Base-by-base conservation (phyloP, 1,140 invertebrate genomes). In the Diplogasteroides magnus region DNA sequence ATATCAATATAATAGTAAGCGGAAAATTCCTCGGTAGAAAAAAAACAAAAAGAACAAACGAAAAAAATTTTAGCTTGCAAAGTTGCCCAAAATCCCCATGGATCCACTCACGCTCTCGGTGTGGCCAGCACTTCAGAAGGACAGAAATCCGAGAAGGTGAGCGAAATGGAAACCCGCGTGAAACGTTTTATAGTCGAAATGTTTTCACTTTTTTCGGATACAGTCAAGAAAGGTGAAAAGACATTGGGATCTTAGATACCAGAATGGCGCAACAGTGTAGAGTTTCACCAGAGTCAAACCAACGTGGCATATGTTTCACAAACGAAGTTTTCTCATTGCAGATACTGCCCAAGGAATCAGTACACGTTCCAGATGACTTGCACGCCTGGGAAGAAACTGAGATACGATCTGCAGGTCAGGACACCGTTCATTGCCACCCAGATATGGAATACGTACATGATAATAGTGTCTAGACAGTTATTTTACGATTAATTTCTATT, bases 311-410 rank as follows among this genome's bases (percentile, higher is more conserved):
- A n/a, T n/a, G n/a, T n/a, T n/a, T n/a, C n/a, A n/a, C n/a, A n/a
- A n/a, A n/a, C n/a, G n/a, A n/a, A n/a, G n/a, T n/a, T 48, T 11
- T 19, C 19, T 19, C 37, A 48, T 48, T 48, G 6, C 6, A 48
- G 37, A 48, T 77, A 77, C 57, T 77, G 76, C 28, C 75, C 71
- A 14, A 58, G 62, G n/a, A 77, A 77, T 64, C 61, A 77, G 64
- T 77, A 77, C 74, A 76, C 76, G 3, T 77, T 77, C 60, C 68
- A 71, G 64, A 64, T 73, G 1, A 77, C 76, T n/a, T 77, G 76
- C 61, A 37, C 55, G 0, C 76, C 76, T 0, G 76, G 76, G 2
- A 77, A 77, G 37, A 77, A 71, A 28, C 62, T 77, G 3, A 26
- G 76, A 64, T 77, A 77, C 48, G 76, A 77, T 71, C 60, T 77